Base-by-base conservation (phyloP, 2,797 vertebrate genomes). In the Coregonus suidteri region DNA sequence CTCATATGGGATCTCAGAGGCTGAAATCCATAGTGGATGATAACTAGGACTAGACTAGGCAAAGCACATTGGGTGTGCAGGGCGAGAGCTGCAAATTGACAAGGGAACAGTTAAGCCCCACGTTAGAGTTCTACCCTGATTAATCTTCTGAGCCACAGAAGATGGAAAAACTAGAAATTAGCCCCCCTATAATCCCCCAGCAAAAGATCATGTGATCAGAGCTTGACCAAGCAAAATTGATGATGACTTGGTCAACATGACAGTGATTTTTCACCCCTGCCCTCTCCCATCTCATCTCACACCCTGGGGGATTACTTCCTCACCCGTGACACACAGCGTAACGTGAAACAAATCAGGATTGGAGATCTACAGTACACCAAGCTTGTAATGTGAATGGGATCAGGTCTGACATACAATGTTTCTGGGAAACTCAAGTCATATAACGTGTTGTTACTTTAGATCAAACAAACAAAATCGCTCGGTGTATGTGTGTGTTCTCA, bases 31-130 rank as follows among this genome's bases (percentile, higher is more conserved):
- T 47, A 25, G 72, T 66, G 76, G 83, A 81, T 82, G 79, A 80
- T 76, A 80, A 81, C 83, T 41, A 53, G 59, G 67, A 73, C 76
- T 75, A 30, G 65, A 73, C 75, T 75, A 64, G 20, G 72, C 68
- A 41, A 54, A 75, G 85, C 81, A 82, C 81, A 85, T 78, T 83
- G 79, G 6, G 25, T 69, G 11, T 83, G 84, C 86, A 85, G 83
- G 83, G 79, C 62, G 78, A 88, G 85, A 85, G 88, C 89, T 88
- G 88, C 77, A 90, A 91, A 93, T 89, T 93, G 90, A 91, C 91
- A 83, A 84, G 90, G 81, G 90, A 84, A 37, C 88, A 76, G 68
- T 76, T 84, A 85, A 90, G 79, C 90, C 90, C 85, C 85, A 71
- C 71, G 90, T 83, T 85, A 83, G 75, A 90, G 83, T 80, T 81